Evolutionary conservation across 1,140 invertebrate genomes (phyloP), one percentile per base, ranked within the genome.

Genomic region (Macrosteles quadrilineatus): DNA sequence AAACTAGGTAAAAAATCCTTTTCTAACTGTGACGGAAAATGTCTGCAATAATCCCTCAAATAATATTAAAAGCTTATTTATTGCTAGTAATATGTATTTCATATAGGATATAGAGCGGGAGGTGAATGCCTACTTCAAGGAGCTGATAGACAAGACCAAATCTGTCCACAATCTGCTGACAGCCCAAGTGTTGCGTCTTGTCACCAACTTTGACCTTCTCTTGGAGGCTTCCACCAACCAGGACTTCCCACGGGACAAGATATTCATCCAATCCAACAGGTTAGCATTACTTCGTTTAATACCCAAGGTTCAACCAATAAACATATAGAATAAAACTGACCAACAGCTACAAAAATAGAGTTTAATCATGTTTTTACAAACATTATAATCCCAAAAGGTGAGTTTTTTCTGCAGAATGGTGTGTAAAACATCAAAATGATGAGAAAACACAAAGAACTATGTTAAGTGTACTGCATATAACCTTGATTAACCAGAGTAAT

Each of bases 131-230:
- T 78, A 83, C 71, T 82, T 78, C 74, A 74, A 78, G 17, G 81
- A 83, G 70, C 73, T 85, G 40, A 77, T 80, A n/a, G 29, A 68
- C 1, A 69, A 75, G 1, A 25, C 43, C 2, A 68, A 65, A 21
- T 62, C 59, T 40, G 72, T 78, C 64, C 76, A 82, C 32, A 79
- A 81, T 73, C 78, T 92, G 23, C 80, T 98, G 4, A 85, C 90
- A 17, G 85, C 87, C 29, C 94, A 96, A 81, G 81, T 97, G 3
- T 87, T 90, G 66, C 87, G 91, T 71, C 80, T 96, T 43, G 84
- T 93, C 74, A 88, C 89, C 55, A 95, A 91, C 78, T 88, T 96
- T 72, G 95, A 98, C 80, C 88, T 97, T 68, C 91, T 92, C 73
- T 80, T 97, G 30, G 95, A 97, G 80, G 92, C 93, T 77, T 67